Evolutionary conservation across 2,888 invertebrate species (phyloP).

Genomic region (Agrotis clavis): DNA sequence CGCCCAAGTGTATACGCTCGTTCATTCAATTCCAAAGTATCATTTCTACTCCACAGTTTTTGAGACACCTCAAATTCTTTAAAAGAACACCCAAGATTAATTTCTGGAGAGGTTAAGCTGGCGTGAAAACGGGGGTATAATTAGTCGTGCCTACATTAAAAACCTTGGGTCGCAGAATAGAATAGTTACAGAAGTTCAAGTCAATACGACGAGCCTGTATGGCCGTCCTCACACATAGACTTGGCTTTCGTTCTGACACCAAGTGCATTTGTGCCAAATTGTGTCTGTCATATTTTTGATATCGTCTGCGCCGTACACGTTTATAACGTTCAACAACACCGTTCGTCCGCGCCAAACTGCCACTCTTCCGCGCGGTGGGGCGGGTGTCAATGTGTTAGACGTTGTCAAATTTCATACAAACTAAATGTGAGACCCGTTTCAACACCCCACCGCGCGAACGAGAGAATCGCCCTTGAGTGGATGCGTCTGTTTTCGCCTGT

Average conservation of each 20-base stretch:
- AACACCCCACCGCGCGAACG: too few species aligned
- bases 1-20: conserved; percentile 17
- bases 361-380: too few species aligned
- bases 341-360: too few species aligned
- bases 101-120: conserved; percentile 56
- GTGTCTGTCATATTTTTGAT: background rate
- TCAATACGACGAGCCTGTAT: background rate
- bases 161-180: conserved; percentile 53
- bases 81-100: conserved; percentile 55
- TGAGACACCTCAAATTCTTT: conserved; percentile 43
- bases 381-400: too few species aligned
- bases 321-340: too few species aligned
- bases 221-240: background rate
- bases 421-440: too few species aligned
- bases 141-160: conserved; percentile 65
- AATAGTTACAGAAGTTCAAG: background rate
- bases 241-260: background rate
- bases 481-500: background rate
- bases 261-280: background rate
- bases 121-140: conserved; percentile 57
- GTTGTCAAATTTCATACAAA: too few species aligned
- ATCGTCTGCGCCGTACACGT: too few species aligned
- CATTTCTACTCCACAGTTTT: conserved; percentile 35
- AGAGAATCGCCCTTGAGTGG: background rate
- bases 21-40: conserved; percentile 48